Base-by-base conservation (phyloP, 2,888 invertebrate species). In the Acleris holmiana region DNA sequence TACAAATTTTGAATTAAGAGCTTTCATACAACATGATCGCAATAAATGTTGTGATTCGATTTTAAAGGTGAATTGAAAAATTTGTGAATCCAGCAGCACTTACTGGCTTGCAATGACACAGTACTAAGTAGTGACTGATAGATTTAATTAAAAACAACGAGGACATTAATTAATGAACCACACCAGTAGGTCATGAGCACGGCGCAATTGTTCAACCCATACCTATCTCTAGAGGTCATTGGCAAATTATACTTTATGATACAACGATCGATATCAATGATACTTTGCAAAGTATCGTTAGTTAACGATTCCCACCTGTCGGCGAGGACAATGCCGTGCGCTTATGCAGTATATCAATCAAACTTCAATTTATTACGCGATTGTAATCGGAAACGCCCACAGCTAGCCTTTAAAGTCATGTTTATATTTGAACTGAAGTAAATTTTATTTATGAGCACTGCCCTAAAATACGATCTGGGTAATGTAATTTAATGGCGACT, bases 321-420 rank as follows among this genome's bases (percentile, higher is more conserved):
- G 66, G 59, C 67, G 59, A 63, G 68, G 13, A 71, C 69, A 68
- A 69, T 67, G 56, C 68, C 61, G 47, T 64, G 60, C 67, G 63
- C 66, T 66, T 67, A 58, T 64, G 69, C 63, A 71, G 75, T 68
- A 6, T 69, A 69, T 72, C 68, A 67, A 70, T 68, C 72, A 58
- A 54, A 47, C 56, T 46, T 61, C 51, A 50, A 57, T 66, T 66
- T 61, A 61, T 61, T 49, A 66, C 23, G 47, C 49, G 66, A 61
- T 61, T 66, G 54, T 56, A 51, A 61, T 48, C 56, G n/a, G 25
- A 13, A 48, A 41, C 62, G 41, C 62, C 61, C 58, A 62, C 66
- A 17, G 51, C 29, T 61, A 53, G 53, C 40, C 51, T 63, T 51
- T 54, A 40, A 64, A 64, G 19, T 17, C 58, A 49, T 48, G 58